A percentile compares a stretch with the other conserved stretches of the same genome.
phyloP scores from a whole-genome alignment of 2,113 vertebrate genomes.

The Sturnus vulgaris region DNA sequence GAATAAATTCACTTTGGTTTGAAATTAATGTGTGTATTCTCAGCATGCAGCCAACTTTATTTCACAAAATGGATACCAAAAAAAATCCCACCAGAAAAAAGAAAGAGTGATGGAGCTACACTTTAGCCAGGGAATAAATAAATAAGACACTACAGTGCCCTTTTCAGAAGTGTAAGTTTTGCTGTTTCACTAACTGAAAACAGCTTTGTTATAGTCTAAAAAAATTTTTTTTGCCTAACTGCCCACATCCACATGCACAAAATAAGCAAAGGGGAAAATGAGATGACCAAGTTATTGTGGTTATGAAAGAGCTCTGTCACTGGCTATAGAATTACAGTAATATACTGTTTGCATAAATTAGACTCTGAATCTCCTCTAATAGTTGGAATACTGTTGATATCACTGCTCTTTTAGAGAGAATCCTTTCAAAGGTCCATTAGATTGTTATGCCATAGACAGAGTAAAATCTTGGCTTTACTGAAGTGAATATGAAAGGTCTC shows the following conservation, averaged over 20 bases:
- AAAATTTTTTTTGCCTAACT: background rate
- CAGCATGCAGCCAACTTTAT: background rate
- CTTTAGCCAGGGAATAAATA: background rate
- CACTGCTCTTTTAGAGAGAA: background rate
- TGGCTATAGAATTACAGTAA: background rate
- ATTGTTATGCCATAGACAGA: background rate
- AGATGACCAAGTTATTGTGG: background rate
- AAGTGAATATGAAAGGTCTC: background rate
- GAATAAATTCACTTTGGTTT: background rate
- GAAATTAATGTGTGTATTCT: background rate
- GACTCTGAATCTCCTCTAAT: background rate
- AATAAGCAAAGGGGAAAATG: background rate
- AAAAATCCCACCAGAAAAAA: background rate
- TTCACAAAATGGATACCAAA: background rate
- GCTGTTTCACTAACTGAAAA: background rate
- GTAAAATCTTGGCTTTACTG: background rate
- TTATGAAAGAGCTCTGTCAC: background rate
- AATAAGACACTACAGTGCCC: background rate
- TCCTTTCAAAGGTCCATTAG: background rate
- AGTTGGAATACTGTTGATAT: background rate
- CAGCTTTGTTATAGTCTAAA: background rate
- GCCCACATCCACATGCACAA: background rate
- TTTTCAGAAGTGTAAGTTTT: slow-evolving; percentile 20
- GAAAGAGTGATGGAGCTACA: background rate
- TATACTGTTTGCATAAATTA: background rate